These are phyloP conservation scores for Scolopax bukidnonensis DNA, from an alignment of 2,797 vertebrate genomes.

Conservation along the genomic window DNA sequence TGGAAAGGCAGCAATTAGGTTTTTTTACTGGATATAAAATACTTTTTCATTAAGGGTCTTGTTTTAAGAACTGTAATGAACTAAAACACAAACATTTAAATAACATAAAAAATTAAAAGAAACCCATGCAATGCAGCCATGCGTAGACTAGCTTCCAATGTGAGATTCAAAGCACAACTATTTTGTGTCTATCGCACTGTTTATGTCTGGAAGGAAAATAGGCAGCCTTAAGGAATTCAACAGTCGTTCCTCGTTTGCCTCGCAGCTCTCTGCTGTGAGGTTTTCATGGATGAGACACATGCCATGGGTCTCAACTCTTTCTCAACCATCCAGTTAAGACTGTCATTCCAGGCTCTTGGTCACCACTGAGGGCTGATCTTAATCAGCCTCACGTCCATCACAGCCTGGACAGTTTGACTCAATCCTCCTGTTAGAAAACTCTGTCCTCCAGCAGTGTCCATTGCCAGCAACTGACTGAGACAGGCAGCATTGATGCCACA, in stretches of 20 bases:
- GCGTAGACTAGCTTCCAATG: not conserved
- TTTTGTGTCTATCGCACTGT: not conserved
- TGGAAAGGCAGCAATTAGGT: constrained; percentile 4
- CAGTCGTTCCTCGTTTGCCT: not conserved
- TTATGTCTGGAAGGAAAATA: not conserved
- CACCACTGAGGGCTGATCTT: not conserved
- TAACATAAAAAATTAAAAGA: not conserved
- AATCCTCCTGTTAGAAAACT: not conserved
- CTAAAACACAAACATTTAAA: constrained; percentile 11
- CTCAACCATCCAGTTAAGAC: not conserved
- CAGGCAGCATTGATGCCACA: not conserved
- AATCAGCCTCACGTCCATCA: not conserved
- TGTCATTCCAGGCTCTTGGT: not conserved
- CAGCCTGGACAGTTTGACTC: not conserved
- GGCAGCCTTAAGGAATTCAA: not conserved
- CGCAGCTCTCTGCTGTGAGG: not conserved
- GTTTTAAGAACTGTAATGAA: not conserved
- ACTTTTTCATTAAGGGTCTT: not conserved
- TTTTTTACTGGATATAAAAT: not conserved
- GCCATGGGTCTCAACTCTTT: not conserved
- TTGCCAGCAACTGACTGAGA: not conserved
- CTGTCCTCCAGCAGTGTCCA: not conserved
- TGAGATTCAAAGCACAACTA: not conserved
- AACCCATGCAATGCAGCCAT: not conserved
- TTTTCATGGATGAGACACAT: not conserved